Base-by-base conservation (phyloP, 2,888 invertebrate genomes). In the Drosophila hamatofila region DNA sequence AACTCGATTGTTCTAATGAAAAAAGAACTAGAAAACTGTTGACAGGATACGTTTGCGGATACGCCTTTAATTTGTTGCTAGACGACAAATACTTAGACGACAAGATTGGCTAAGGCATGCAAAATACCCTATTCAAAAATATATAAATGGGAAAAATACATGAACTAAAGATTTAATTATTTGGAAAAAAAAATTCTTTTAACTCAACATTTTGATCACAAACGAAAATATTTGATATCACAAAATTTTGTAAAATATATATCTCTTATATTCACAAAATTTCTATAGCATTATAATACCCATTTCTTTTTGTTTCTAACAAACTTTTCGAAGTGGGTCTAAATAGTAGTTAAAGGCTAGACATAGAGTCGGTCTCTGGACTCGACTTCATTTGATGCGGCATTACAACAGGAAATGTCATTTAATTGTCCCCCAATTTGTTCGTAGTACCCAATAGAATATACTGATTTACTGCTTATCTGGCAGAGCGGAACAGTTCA, bases 21-120 rank as follows among this genome's bases (percentile, higher is more conserved):
- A 51, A 55, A 80, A 78, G 73, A 88, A 79, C 83, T 84, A 68
- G 87, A 83, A 91, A 91, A 90, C 85, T 91, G 91, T 91, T 88
- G 90, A 87, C 91, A 89, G 91, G 91, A 90, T 90, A 84, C 88
- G 75, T 77, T 83, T 82, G 70, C 88, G 91, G 91, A 91, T 87
- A 89, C 78, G 63, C 72, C 54, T 89, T 90, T 91, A 91, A 91
- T 91, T 91, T 89, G 80, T 83, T 78, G 77, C 61, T 72, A 77
- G 65, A 59, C 37, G 25, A 4, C 9, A 54, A 37, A n/a, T 56
- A 4, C 54, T 27, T 14, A 9, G 9, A 3, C 30, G 5, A 35
- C 0, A 35, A n/a, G n/a, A 7, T 21, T 42, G 37, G 25, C 25
- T 0, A 1, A 12, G 7, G 25, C 11, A 7, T 39, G 18, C 11